These are phyloP conservation scores for Lycorma delicatula DNA, from an alignment of 1,140 invertebrate genomes.

Conservation along the genomic window DNA sequence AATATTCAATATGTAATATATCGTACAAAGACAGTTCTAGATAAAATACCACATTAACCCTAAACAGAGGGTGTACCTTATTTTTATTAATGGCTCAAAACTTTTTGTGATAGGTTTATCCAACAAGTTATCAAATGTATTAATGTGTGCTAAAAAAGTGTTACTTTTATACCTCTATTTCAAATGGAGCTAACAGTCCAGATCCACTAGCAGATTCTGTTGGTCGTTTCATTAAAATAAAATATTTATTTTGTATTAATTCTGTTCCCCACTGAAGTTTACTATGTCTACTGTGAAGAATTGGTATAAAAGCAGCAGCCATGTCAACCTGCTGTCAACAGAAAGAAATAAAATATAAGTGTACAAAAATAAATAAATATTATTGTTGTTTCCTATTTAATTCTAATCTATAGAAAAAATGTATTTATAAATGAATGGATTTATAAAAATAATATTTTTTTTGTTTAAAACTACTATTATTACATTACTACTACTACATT, in stretches of 20 bases:
- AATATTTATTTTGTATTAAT: conserved; percentile 63
- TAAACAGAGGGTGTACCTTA: not conserved
- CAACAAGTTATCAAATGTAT: no score
- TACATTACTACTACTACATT: not conserved
- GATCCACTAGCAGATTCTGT: conserved; percentile 70
- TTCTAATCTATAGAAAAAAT: not conserved
- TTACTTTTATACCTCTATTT: conserved; percentile 45
- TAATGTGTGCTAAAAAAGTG: no score
- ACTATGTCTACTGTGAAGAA: conserved; percentile 47
- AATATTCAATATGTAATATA: no score
- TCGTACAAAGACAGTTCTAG: no score
- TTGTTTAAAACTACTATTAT: not conserved
- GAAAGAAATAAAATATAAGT: not conserved
- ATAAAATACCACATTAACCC: no score
- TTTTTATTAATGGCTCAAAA: no score
- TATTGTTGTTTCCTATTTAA: not conserved
- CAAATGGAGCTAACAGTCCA: conserved; percentile 71
- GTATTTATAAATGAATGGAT: not conserved
- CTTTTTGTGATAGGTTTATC: no score
- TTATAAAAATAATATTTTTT: not conserved
- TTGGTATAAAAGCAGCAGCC: conserved; percentile 64
- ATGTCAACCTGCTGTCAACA: conserved; percentile 58
- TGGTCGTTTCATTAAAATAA: conserved; percentile 68
- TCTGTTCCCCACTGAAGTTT: conserved; percentile 52
- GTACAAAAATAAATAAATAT: not conserved